Percentiles rank a stretch among this genome's conserved stretches.
Evolutionary conservation across 2,888 invertebrate genomes (phyloP).

Genomic region (Alviniconcha strummeri): DNA sequence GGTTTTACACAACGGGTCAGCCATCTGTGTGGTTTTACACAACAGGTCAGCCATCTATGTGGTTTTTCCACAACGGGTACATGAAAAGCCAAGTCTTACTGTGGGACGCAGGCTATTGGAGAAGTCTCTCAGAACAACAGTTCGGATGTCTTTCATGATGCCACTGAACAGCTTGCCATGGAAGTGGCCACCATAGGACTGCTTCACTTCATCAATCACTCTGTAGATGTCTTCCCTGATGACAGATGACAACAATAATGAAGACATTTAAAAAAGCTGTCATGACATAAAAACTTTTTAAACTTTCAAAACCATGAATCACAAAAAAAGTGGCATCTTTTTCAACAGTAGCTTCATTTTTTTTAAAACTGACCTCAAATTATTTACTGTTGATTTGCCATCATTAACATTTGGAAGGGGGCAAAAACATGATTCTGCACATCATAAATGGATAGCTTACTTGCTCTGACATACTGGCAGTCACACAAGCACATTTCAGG

Average conservation of each 20-base stretch:
- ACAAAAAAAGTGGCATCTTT: neutral
- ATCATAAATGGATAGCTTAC: too few relatives aligned
- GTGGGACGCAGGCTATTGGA: slow-evolving; percentile 5
- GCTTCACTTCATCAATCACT: slow-evolving; percentile 20
- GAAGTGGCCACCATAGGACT: slow-evolving; percentile 17
- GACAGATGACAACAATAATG: neutral
- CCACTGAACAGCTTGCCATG: slow-evolving; percentile 23
- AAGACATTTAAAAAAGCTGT: neutral
- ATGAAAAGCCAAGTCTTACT: neutral
- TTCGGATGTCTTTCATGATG: slow-evolving; percentile 17
- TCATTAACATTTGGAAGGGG: too few relatives aligned
- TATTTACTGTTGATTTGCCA: too few relatives aligned
- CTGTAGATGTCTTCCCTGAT: slow-evolving; percentile 3
- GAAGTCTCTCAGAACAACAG: neutral
- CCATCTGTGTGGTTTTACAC: too few relatives aligned
- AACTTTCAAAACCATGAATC: neutral
- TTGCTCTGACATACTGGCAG: too few relatives aligned
- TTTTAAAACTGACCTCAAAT: too few relatives aligned
- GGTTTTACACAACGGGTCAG: too few relatives aligned
- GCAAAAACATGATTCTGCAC: too few relatives aligned
- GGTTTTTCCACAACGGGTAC: too few relatives aligned
- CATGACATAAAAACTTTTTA: neutral
- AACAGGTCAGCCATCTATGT: too few relatives aligned
- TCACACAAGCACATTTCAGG: too few relatives aligned
- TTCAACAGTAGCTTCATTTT: too few relatives aligned